Percentiles rank a stretch among this genome's conserved stretches.
Evolutionary conservation across 2,113 vertebrate genomes (phyloP).

Genomic region (Gasterosteus nipponicus): DNA sequence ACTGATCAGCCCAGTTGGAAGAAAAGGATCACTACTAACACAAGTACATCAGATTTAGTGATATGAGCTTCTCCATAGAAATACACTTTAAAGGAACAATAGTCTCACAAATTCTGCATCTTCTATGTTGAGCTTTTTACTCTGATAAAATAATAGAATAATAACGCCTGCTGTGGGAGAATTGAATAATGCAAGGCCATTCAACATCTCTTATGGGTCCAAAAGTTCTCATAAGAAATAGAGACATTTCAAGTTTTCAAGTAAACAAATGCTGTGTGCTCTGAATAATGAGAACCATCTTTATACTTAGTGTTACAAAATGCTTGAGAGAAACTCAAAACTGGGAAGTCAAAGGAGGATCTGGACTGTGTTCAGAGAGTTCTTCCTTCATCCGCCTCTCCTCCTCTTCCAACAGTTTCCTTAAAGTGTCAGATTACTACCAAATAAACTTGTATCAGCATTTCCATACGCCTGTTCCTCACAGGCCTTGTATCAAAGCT

Average conservation of each 20-base stretch:
- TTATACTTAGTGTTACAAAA: background rate
- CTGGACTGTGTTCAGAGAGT: background rate
- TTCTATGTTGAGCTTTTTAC: background rate
- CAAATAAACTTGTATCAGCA: background rate
- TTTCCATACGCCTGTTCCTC: background rate
- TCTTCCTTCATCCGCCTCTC: background rate
- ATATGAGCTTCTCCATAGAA: background rate
- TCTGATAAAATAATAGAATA: background rate
- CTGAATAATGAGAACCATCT: background rate
- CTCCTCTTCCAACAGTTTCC: conserved; percentile 8
- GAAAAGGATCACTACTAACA: background rate
- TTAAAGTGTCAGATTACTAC: background rate
- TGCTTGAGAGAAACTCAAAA: conserved; percentile 9
- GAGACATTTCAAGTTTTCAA: background rate
- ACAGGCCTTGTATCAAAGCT: background rate
- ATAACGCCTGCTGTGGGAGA: background rate
- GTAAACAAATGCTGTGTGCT: background rate
- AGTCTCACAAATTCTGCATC: background rate
- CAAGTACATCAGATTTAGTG: background rate
- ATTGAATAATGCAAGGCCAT: background rate
- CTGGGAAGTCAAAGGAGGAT: conserved; percentile 2
- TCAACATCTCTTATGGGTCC: background rate
- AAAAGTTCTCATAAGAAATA: background rate
- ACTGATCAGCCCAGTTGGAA: background rate
- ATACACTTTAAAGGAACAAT: background rate